Evolutionary conservation across 2,888 invertebrate genomes (phyloP).

Genomic region (Orthosia cruda): DNA sequence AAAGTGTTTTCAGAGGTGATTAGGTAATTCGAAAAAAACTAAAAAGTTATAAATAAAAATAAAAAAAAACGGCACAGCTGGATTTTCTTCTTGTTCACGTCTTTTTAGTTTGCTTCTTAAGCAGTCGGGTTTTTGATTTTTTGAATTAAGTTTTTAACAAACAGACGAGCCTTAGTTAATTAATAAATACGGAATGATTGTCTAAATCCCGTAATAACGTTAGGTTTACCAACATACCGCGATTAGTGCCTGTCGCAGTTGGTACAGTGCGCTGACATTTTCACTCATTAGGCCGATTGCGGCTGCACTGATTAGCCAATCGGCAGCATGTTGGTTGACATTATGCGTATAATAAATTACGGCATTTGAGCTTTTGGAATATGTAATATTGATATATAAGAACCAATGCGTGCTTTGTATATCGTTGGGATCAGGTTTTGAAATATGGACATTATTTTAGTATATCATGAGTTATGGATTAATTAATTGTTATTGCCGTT

Average conservation of each 20-base stretch:
- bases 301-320: constrained; percentile 63
- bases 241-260: constrained; percentile 29
- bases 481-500: not conserved
- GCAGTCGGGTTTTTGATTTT: too few relatives aligned
- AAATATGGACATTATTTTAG: constrained; percentile 2
- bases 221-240: constrained; percentile 30
- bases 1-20: too few relatives aligned
- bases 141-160: too few relatives aligned
- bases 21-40: too few relatives aligned
- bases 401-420: constrained; percentile 4
- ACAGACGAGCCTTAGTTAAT: constrained; percentile 9
- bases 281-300: constrained; percentile 62
- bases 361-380: constrained; percentile 40
- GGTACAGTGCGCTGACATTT: constrained; percentile 50
- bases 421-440: constrained; percentile 16
- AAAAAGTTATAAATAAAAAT: too few relatives aligned
- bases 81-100: too few relatives aligned
- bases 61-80: too few relatives aligned
- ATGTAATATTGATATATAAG: constrained; percentile 17
- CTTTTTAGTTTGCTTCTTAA: too few relatives aligned
- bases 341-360: constrained; percentile 60
- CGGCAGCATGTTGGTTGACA: constrained; percentile 58
- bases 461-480: constrained; percentile 3
- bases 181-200: constrained; percentile 22
- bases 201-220: constrained; percentile 14